These are phyloP conservation scores for Lepeophtheirus salmonis DNA, from an alignment of 1,140 invertebrate genomes.

Conservation along the genomic window DNA sequence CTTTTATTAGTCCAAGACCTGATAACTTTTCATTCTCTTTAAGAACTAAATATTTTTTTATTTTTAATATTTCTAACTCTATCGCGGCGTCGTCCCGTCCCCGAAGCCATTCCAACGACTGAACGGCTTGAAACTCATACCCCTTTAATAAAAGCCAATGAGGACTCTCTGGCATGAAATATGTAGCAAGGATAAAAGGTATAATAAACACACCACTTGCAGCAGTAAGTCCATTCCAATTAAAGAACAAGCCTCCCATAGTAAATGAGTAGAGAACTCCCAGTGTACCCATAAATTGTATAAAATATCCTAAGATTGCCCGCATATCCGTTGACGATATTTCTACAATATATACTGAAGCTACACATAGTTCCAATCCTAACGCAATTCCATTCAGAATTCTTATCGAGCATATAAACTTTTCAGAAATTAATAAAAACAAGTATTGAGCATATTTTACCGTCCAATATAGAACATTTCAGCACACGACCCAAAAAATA, in stretches of 20 bases:
- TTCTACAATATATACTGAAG: conserved; percentile 21
- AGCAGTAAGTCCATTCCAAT: conserved; percentile 14
- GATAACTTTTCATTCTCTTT: conserved; percentile 12
- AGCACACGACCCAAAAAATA: not conserved
- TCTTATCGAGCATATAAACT: not conserved
- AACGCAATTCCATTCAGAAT: conserved; percentile 11
- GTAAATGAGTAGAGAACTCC: conserved; percentile 1
- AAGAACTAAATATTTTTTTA: conserved; percentile 7
- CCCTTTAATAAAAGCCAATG: conserved; percentile 35
- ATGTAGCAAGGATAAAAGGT: conserved; percentile 55
- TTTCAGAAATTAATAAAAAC: not conserved
- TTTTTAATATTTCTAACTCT: conserved; percentile 18
- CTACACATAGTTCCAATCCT: conserved; percentile 19
- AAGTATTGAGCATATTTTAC: conserved; percentile 10
- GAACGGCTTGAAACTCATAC: conserved; percentile 36
- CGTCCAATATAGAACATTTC: conserved; percentile 1
- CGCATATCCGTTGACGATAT: conserved; percentile 20
- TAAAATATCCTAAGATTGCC: conserved; percentile 19
- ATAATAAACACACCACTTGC: conserved; percentile 26
- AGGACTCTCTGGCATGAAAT: conserved; percentile 73
- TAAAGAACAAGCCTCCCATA: not conserved
- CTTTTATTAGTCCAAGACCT: not conserved
- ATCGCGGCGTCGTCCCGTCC: conserved; percentile 35
- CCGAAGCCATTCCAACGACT: conserved; percentile 54
- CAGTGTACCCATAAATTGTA: conserved; percentile 15